Percentiles rank a stretch among this genome's conserved stretches.
These are phyloP conservation scores for Hemicentrotus pulcherrimus DNA, from an alignment of 35 echinoderm and acorn worm species.

Conservation along the genomic window DNA sequence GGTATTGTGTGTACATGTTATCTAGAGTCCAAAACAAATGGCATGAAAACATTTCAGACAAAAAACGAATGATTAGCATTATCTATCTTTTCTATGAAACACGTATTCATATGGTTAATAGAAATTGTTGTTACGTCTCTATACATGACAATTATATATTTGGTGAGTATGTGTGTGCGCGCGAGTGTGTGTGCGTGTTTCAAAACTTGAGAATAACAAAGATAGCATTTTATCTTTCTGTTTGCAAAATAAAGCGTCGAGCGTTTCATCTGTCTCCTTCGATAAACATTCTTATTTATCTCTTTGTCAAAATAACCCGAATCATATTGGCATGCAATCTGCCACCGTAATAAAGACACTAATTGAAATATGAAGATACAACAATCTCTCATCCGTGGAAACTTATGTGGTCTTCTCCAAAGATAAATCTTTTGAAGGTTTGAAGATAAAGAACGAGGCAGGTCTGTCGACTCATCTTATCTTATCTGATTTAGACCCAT, in stretches of 20 bases:
- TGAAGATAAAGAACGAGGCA: background rate
- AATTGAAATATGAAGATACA: background rate
- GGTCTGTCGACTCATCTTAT: background rate
- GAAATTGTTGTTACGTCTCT: too few species aligned
- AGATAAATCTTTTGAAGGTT: background rate
- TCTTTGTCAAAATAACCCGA: background rate
- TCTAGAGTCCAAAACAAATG: too few species aligned
- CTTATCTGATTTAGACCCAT: background rate
- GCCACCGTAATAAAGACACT: background rate
- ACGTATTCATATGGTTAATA: too few species aligned
- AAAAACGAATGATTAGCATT: too few species aligned
- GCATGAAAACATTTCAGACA: too few species aligned
- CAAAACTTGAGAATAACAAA: background rate
- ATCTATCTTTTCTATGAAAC: too few species aligned
- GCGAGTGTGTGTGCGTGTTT: too few species aligned
- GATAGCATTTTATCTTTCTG: background rate
- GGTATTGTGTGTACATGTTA: too few species aligned
- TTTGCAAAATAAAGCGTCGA: background rate
- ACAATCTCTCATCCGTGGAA: background rate
- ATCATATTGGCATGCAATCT: background rate
- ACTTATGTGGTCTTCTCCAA: background rate
- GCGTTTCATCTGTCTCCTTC: background rate
- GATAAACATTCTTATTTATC: background rate
- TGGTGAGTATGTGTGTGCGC: too few species aligned
- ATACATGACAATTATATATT: too few species aligned